These are phyloP conservation scores for Dolichallabes microphthalmus DNA, from an alignment of 2,113 vertebrate genomes.

Conservation along the genomic window DNA sequence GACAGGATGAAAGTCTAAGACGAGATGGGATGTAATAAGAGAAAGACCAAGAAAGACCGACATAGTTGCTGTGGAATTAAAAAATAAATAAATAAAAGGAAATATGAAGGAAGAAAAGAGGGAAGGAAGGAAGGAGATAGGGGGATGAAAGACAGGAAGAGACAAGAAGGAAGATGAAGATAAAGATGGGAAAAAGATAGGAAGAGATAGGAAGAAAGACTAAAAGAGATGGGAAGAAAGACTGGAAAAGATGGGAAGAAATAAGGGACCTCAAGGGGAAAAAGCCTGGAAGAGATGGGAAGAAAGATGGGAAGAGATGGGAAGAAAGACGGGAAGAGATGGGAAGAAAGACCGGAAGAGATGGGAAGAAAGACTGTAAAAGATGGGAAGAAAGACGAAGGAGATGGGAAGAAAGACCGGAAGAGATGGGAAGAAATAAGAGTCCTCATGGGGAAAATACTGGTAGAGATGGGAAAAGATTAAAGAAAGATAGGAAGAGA, in stretches of 20 bases:
- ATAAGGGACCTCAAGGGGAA: too few species aligned
- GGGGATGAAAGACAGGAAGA: background rate
- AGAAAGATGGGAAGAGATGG: background rate
- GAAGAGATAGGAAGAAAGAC: background rate
- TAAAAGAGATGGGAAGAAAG: background rate
- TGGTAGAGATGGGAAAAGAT: background rate
- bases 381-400: background rate
- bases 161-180: background rate
- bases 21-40: too few species aligned
- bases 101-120: background rate
- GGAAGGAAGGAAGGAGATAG: background rate
- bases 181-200: background rate
- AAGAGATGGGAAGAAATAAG: background rate
- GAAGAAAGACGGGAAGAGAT: background rate
- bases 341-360: background rate
- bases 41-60: background rate
- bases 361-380: background rate
- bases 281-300: background rate
- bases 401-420: background rate
- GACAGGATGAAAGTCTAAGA: background rate
- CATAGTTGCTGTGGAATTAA: background rate
- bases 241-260: background rate
- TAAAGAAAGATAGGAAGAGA: background rate
- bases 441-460: too few species aligned
- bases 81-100: background rate